A percentile compares a stretch with the other conserved stretches of the same genome.
Evolutionary conservation across 2,797 vertebrate species (phyloP).

Genomic region (Macroramphosus scolopax): DNA sequence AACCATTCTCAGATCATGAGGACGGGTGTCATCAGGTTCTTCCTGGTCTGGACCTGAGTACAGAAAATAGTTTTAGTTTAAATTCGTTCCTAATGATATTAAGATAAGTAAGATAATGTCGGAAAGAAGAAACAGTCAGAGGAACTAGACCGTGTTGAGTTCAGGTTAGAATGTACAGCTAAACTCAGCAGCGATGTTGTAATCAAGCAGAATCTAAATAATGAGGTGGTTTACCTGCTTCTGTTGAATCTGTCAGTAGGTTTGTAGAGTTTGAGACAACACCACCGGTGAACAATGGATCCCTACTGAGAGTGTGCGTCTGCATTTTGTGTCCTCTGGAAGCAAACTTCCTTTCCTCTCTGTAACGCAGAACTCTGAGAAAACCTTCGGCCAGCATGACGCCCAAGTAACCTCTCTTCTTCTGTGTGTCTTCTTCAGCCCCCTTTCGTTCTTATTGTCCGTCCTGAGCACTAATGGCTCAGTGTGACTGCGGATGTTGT

Average conservation of each 20-base stretch:
- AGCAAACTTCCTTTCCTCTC: conserved; percentile 43
- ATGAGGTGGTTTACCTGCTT: conserved; percentile 47
- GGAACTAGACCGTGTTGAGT: not conserved
- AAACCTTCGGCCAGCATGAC: conserved; percentile 70
- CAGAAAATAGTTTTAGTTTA: conserved; percentile 4
- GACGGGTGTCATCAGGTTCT: conserved; percentile 3
- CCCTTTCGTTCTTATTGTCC: too few relatives aligned
- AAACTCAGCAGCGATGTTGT: not conserved
- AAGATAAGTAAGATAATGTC: not conserved
- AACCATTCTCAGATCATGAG: conserved; percentile 11
- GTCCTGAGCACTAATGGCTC: not conserved
- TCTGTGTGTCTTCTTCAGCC: too few relatives aligned
- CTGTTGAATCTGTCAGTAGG: conserved; percentile 1
- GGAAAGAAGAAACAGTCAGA: conserved; percentile 5
- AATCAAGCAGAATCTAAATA: not conserved
- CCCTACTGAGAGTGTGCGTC: not conserved
- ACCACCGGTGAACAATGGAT: not conserved
- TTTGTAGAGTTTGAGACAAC: conserved; percentile 8
- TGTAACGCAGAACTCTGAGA: conserved; percentile 56
- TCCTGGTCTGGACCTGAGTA: conserved; percentile 39
- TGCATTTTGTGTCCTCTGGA: conserved; percentile 17
- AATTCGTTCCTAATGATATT: not conserved
- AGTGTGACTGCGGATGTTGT: not conserved
- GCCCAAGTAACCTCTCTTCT: not conserved
- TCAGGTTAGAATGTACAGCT: not conserved